phyloP scores from a whole-genome alignment of 2,797 vertebrate species.

The Caiman crocodilus region DNA sequence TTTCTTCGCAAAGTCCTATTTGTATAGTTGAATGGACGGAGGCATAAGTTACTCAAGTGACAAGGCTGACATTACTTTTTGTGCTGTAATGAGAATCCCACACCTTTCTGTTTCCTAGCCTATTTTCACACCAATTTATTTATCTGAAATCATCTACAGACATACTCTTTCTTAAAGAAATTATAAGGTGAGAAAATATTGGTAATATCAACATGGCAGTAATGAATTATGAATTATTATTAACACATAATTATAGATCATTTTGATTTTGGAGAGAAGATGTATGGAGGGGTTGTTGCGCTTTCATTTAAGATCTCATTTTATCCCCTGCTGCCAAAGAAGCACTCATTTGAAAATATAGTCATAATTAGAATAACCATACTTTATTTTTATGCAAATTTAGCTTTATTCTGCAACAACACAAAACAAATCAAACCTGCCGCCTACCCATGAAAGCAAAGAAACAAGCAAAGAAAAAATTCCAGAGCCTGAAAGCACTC shows the following conservation, averaged over 20 bases:
- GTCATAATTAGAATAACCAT: neutral
- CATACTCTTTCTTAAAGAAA: neutral
- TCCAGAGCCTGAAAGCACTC: neutral
- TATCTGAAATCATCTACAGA: neutral
- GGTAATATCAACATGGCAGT: neutral
- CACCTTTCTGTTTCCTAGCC: neutral
- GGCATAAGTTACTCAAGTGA: neutral
- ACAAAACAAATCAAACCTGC: neutral
- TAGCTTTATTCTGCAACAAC: neutral
- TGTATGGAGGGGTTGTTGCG: neutral
- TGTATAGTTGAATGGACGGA: neutral
- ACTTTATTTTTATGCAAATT: neutral
- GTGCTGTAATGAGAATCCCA: neutral
- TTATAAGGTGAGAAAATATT: neutral
- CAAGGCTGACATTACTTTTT: neutral
- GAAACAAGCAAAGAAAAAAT: constrained; percentile 3
- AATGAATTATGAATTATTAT: neutral
- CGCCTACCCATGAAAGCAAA: neutral
- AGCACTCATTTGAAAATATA: neutral
- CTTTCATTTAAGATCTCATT: neutral
- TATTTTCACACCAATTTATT: neutral
- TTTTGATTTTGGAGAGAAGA: neutral
- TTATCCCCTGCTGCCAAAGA: constrained; percentile 1
- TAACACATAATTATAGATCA: neutral
- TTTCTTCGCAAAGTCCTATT: constrained; percentile 4